Evolutionary conservation across 1,140 invertebrate species (phyloP).

Genomic region (Pseudomyrmex sp.): DNA sequence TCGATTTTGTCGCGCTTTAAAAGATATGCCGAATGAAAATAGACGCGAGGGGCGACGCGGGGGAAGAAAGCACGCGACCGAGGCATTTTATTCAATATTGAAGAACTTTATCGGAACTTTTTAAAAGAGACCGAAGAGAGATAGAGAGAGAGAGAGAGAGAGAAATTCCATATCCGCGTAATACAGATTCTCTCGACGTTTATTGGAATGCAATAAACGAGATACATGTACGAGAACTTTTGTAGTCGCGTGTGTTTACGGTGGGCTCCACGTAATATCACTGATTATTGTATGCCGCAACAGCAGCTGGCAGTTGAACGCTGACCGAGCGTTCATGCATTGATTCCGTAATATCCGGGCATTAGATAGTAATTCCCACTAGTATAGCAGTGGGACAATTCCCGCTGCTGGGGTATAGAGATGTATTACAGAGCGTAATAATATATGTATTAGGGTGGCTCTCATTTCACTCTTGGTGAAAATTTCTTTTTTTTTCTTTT

Average conservation of each 20-base stretch:
- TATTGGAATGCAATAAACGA: conserved; percentile 8
- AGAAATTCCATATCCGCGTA: background rate
- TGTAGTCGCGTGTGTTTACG: background rate
- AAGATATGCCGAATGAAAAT: background rate
- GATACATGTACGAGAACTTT: background rate
- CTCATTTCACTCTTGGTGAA: too few species aligned
- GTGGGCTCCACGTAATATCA: background rate
- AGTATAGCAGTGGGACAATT: background rate
- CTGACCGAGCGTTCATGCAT: background rate
- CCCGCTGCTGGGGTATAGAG: background rate
- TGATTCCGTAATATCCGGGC: conserved; percentile 22
- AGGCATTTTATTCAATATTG: conserved; percentile 19
- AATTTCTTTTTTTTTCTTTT: too few species aligned
- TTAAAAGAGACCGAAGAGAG: background rate
- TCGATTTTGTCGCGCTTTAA: background rate
- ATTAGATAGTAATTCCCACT: background rate
- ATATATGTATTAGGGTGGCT: background rate
- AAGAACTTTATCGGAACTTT: background rate
- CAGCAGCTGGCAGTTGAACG: background rate
- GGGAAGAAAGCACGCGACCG: background rate
- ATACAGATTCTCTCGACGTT: background rate
- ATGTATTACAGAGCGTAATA: background rate
- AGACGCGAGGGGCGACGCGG: background rate
- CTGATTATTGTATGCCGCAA: background rate
- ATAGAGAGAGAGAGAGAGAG: too few species aligned